These are phyloP conservation scores for Antheraea assamensis DNA, from an alignment of 2,888 invertebrate genomes.

Conservation along the genomic window DNA sequence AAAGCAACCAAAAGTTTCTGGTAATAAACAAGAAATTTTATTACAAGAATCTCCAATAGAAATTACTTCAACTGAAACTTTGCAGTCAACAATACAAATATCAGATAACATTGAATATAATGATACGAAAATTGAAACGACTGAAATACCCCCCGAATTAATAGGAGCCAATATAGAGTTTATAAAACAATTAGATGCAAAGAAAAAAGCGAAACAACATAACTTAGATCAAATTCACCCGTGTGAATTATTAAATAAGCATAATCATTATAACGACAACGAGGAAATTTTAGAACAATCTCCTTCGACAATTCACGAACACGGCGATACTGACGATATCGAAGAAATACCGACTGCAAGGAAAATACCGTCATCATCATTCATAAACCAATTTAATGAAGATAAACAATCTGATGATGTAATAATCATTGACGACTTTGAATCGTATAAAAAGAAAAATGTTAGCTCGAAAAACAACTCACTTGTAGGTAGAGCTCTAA, in stretches of 20 bases:
- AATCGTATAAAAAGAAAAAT: conserved; percentile 3
- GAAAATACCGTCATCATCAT: conserved; percentile 28
- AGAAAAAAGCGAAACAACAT: conserved; percentile 62
- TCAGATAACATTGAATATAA: conserved; percentile 40
- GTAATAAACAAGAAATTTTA: conserved; percentile 27
- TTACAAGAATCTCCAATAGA: conserved; percentile 17
- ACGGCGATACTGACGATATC: conserved; percentile 24
- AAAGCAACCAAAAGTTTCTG: conserved; percentile 38
- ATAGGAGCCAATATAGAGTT: conserved; percentile 77
- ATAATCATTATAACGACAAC: conserved; percentile 52
- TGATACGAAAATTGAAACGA: conserved; percentile 41
- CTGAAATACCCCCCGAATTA: conserved; percentile 64
- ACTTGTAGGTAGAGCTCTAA: neutral
- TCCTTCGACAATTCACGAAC: conserved; percentile 15
- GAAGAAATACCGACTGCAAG: conserved; percentile 24
- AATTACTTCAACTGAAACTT: conserved; percentile 26
- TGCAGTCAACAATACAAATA: conserved; percentile 29
- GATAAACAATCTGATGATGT: conserved; percentile 1
- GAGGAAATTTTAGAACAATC: conserved; percentile 20
- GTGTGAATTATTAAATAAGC: conserved; percentile 78
- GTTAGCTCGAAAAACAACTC: neutral
- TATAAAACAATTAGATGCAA: conserved; percentile 71
- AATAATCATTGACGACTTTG: neutral
- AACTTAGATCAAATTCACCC: conserved; percentile 58
- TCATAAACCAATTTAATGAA: conserved; percentile 20